Percentiles rank a stretch among this genome's conserved stretches.
Conservation (phyloP, 2,113 vertebrate genomes). For the Vulpes ferrilata region DNA sequence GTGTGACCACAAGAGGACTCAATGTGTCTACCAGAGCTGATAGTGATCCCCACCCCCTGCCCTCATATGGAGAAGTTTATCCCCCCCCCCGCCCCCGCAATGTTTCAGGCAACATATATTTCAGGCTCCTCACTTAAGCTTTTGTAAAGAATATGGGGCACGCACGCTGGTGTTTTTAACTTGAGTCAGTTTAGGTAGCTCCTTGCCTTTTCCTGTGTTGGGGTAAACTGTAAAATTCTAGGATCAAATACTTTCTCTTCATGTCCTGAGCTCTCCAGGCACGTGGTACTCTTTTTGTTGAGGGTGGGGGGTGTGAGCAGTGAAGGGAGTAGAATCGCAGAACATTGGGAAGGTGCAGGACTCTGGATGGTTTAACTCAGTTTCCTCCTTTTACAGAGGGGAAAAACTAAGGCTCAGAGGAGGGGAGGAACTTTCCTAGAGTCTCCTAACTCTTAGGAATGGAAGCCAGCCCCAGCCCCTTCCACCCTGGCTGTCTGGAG, state of each 20-base stretch:
- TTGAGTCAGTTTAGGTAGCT: neutral
- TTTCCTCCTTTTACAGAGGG: slow-evolving; percentile 8
- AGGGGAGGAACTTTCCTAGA: neutral
- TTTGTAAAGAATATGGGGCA: neutral
- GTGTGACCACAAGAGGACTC: neutral
- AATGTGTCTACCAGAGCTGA: neutral
- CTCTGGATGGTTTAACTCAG: slow-evolving; percentile 9
- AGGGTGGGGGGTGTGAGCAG: neutral
- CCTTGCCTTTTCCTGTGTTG: neutral
- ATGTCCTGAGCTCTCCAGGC: neutral
- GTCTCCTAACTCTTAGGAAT: neutral
- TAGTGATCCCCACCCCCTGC: neutral
- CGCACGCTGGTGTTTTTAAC: neutral
- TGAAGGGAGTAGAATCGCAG: neutral
- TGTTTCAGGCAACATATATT: neutral
- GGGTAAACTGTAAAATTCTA: neutral
- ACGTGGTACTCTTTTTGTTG: neutral
- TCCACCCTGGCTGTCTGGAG: neutral
- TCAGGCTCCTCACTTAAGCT: neutral
- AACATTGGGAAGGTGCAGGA: neutral
- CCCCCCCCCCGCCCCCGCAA: neutral
- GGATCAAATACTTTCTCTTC: neutral
- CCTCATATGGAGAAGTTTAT: neutral
- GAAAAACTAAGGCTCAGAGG: neutral
- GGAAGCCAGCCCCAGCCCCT: neutral